These are phyloP conservation scores for Euspilapteryx auroguttella DNA, from an alignment of 2,888 invertebrate genomes.

Conservation along the genomic window DNA sequence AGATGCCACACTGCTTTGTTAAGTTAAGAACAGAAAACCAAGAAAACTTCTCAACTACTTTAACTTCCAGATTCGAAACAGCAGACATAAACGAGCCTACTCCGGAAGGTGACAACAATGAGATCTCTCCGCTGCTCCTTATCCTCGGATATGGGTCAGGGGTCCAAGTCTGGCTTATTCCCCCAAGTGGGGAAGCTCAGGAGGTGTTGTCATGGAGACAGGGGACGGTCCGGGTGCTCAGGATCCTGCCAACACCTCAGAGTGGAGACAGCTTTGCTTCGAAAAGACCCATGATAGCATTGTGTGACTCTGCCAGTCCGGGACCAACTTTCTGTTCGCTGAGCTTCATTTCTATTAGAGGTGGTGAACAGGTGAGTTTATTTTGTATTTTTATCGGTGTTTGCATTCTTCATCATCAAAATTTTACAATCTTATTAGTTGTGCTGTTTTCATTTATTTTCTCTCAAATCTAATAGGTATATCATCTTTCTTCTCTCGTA, in stretches of 20 bases:
- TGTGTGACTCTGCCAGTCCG: constrained; percentile 84
- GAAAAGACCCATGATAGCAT: constrained; percentile 85
- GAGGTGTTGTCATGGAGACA: constrained; percentile 92
- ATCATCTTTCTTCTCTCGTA: too few species aligned
- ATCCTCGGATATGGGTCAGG: constrained; percentile 68
- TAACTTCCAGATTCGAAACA: constrained; percentile 85
- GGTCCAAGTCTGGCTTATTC: constrained; percentile 80
- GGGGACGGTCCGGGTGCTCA: constrained; percentile 75
- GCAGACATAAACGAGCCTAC: constrained; percentile 80
- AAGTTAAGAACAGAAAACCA: too few species aligned
- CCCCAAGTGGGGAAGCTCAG: constrained; percentile 89
- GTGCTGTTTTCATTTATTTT: too few species aligned
- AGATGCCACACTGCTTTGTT: too few species aligned
- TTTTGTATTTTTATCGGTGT: too few species aligned
- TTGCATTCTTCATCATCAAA: too few species aligned
- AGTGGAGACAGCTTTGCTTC: constrained; percentile 73
- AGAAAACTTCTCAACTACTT: too few species aligned
- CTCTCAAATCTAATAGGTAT: too few species aligned
- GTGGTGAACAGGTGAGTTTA: constrained; percentile 79
- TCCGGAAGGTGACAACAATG: constrained; percentile 69
- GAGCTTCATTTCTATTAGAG: constrained; percentile 82
- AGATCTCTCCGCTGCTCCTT: constrained; percentile 79
- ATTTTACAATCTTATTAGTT: too few species aligned
- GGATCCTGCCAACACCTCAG: constrained; percentile 82
- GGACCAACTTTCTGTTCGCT: constrained; percentile 78